A percentile compares a stretch with the other conserved stretches of the same genome.
Conservation (phyloP, 2,113 vertebrate genomes). For the Triplophysa dalaica region DNA sequence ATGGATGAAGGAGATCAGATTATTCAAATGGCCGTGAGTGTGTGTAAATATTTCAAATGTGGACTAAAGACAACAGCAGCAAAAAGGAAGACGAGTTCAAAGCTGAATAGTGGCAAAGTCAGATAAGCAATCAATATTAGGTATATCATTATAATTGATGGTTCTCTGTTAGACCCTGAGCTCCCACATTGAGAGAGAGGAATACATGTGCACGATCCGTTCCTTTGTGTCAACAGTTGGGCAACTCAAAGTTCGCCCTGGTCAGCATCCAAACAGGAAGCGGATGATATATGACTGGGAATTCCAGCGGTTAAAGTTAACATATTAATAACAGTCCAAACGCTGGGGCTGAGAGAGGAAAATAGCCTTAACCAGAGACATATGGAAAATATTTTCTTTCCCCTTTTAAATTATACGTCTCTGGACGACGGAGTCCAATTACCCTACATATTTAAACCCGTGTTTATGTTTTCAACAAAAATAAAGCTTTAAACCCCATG, state of each 20-base stretch:
- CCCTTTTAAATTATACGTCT: constrained; percentile 50
- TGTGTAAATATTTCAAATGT: constrained; percentile 32
- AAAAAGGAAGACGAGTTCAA: constrained; percentile 1
- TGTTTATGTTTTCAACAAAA: constrained; percentile 54
- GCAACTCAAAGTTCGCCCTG: constrained; percentile 23
- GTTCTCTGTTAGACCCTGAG: constrained; percentile 4
- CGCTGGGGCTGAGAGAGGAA: constrained; percentile 16
- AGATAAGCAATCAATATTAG: constrained; percentile 18
- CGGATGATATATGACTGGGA: constrained; percentile 48
- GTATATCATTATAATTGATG: constrained; percentile 3
- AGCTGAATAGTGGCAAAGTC: not conserved
- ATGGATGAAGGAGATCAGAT: constrained; percentile 26
- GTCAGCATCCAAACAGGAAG: constrained; percentile 51
- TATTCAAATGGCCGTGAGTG: constrained; percentile 9
- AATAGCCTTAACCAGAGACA: constrained; percentile 44
- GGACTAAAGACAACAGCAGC: constrained; percentile 26
- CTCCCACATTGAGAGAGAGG: not conserved
- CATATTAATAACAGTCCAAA: constrained; percentile 54
- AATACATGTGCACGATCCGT: not conserved
- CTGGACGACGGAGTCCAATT: constrained; percentile 19
- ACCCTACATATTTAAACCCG: constrained; percentile 44
- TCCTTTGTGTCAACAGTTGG: constrained; percentile 4
- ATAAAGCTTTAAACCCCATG: constrained; percentile 24
- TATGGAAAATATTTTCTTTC: constrained; percentile 51
- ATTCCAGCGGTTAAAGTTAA: constrained; percentile 50